Percentiles rank a stretch among this genome's conserved stretches.
Conservation (phyloP, 2,797 vertebrate genomes). For the Simalia tracyae region DNA sequence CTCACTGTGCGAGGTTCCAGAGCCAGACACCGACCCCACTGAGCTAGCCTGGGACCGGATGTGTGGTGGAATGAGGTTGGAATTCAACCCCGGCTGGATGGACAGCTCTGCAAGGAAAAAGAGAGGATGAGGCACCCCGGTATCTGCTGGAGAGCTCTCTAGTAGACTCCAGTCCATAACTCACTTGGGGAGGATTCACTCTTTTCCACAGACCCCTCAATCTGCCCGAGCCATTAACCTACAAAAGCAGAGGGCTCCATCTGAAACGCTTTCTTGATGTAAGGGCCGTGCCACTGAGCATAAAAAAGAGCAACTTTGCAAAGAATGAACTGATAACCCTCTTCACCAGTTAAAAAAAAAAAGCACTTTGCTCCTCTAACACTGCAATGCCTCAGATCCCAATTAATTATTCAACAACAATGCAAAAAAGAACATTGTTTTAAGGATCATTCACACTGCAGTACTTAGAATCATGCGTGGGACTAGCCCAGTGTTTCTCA, state of each 20-base stretch:
- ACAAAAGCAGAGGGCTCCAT: background rate
- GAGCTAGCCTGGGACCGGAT: conserved; percentile 82
- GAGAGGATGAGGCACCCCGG: background rate
- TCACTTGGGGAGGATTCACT: too few relatives aligned
- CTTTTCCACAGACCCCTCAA: background rate
- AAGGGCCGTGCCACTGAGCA: background rate
- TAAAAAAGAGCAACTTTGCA: background rate
- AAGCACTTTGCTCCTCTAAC: too few relatives aligned
- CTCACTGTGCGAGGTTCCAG: conserved; percentile 33
- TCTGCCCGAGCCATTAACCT: background rate
- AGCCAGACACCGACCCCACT: conserved; percentile 64
- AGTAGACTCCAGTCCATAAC: background rate
- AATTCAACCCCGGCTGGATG: conserved; percentile 90
- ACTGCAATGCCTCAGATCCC: background rate
- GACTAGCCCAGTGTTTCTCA: too few relatives aligned
- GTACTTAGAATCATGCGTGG: too few relatives aligned
- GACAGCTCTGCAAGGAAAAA: conserved; percentile 81
- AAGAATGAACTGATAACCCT: too few relatives aligned
- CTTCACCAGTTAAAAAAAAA: background rate
- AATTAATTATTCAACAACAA: background rate
- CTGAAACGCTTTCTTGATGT: background rate
- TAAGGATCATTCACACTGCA: background rate
- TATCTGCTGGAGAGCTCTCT: too few relatives aligned
- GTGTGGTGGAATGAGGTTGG: conserved; percentile 92
- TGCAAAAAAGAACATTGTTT: background rate